Base-by-base conservation (phyloP, 2,797 vertebrate species). In the Nannoperca australis region DNA sequence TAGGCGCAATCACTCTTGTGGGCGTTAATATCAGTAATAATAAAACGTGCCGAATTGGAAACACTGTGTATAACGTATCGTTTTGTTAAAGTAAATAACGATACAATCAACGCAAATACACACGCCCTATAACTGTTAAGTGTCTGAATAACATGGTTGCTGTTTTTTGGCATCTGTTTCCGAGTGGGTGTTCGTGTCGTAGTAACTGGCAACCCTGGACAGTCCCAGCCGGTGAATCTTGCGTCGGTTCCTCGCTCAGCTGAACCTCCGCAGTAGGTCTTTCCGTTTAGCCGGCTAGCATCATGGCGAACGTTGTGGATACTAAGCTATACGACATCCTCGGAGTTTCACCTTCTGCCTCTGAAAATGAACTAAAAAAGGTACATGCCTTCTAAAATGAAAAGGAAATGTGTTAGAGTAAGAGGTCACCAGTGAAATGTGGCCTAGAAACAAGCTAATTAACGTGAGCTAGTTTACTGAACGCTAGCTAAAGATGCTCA, bases 261-360 rank as follows among this genome's bases (percentile, higher is more conserved):
- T 86, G 71, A 91, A 88, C 78, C 86, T 88, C 88, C 77, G 86
- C 83, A 92, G 84, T 87, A 91, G 79, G 59, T 90, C 85, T 89
- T 32, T 82, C 83, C 79, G 81, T 84, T 69, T 84, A 88, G 90
- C 88, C 91, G 89, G 87, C 65, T 91, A 92, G 90, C 91, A 95
- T 92, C 92, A 99, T 99, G 98, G 95, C 97, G 86, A 97, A 96
- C 92, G 97, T 97, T 85, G 97, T 90, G 86, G 97, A 99, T 85
- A 99, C 97, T 20, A 98, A 97, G 91, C 96, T 99, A 7, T 99
- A 99, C 91, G 97, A 99, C 89, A 97, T 99, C 85, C 96, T 99
- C 64, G 97, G 98, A 64, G 97, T 99, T 76, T 96, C 96, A 34
- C 96, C 97, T 1, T 96, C 97, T 54, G 96, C 97, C 85, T 96